Base-by-base conservation (phyloP, 2,113 vertebrate species). In the Hiodon tergisus region DNA sequence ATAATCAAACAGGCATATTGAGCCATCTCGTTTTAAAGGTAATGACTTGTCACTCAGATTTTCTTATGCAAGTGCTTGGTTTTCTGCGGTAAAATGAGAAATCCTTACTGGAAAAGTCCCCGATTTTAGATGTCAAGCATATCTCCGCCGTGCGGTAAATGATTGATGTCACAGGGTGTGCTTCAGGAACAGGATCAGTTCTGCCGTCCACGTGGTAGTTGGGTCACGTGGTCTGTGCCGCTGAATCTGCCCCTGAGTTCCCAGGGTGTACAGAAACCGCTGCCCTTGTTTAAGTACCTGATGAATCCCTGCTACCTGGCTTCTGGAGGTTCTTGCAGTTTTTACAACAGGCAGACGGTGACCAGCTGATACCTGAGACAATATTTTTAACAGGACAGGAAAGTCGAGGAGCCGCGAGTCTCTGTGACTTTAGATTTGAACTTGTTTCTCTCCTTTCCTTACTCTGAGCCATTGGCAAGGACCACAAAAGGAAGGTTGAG, bases 21-120 rank as follows among this genome's bases (percentile, higher is more conserved):
- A 79, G 78, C 57, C n/a, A 48, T 76, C 78, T 76, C 55, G 14
- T 72, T 76, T 78, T 75, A 72, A 73, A 69, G 48, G 60, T 73
- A 66, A 66, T 70, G 62, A 74, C 76, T 65, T 77, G 67, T 77
- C 68, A 4, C 65, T 76, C 57, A 79, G 48, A 71, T 58, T 71
- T 67, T 80, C 62, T 58, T 68, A 61, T 66, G 70, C 58, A 53
- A 77, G 77, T 78, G 72, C 47, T 57, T 76, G 52, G 60, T 71
- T 76, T 79, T 69, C 75, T 73, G 71, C 73, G 79, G 72, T 67
- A 31, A 31, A 31, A 31, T 31, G 31, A 31, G 31, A 31, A 31
- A 31, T 31, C 31, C 31, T 31, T 31, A 31, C 31, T 31, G 31
- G 31, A 31, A 31, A 31, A 31, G 31, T 31, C 2, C 31, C 31